These are phyloP conservation scores for Micromussa lordhowensis DNA, from an alignment of 92 coral and sea anemone species.

Conservation along the genomic window DNA sequence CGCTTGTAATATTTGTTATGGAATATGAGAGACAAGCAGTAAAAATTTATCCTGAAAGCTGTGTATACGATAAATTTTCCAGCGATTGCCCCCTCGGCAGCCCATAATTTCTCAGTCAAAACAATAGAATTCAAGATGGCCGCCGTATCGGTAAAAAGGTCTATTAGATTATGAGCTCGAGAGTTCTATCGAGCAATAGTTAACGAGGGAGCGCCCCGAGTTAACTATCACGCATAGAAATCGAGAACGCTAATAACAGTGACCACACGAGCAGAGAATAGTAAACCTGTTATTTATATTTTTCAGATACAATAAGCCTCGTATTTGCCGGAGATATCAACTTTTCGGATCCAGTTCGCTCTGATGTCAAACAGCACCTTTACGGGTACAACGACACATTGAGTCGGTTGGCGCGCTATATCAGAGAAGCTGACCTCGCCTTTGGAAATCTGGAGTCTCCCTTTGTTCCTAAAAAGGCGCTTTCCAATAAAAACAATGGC, in stretches of 20 bases:
- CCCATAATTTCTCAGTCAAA: no score
- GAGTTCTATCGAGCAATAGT: not conserved
- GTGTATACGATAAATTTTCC: no score
- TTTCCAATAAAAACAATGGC: conserved; percentile 1
- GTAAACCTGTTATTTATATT: not conserved
- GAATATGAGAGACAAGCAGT: no score
- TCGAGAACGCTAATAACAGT: no score
- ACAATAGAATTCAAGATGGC: no score
- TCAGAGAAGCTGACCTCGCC: conserved; percentile 60
- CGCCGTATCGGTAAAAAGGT: no score
- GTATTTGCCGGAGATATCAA: conserved; percentile 67
- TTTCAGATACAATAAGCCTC: conserved; percentile 44
- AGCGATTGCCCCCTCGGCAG: no score
- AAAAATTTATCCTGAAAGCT: no score
- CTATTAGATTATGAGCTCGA: no score
- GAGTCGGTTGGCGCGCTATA: conserved; percentile 27
- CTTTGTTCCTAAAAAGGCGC: conserved; percentile 31
- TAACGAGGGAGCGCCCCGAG: no score
- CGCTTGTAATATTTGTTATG: no score
- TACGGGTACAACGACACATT: conserved; percentile 62
- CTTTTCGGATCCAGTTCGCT: conserved; percentile 59
- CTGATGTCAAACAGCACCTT: conserved; percentile 31
- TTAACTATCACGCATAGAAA: no score
- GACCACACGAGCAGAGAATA: not conserved
- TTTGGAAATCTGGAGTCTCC: conserved; percentile 65